Evolutionary conservation across 2,113 vertebrate genomes (phyloP).

Genomic region (Pygoscelis antarcticus): DNA sequence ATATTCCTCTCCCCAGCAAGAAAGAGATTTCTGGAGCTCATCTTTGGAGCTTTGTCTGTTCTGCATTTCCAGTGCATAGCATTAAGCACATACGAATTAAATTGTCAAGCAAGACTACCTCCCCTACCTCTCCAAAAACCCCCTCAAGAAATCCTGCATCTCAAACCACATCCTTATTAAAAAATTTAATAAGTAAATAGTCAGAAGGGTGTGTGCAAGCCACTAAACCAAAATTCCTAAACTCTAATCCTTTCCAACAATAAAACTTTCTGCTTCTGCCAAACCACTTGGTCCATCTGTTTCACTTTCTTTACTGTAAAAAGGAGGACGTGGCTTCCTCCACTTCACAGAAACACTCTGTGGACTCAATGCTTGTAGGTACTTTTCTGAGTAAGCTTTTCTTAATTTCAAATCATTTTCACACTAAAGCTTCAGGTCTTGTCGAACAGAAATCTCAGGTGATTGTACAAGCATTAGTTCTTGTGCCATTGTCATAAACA

Average conservation of each 20-base stretch:
- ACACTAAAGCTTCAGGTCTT: neutral
- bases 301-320: constrained; percentile 19
- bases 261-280: constrained; percentile 47
- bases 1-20: neutral
- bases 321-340: neutral
- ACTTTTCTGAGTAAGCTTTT: neutral
- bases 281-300: constrained; percentile 56
- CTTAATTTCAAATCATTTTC: neutral
- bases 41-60: neutral
- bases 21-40: neutral
- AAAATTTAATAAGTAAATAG: constrained; percentile 49
- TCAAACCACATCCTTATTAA: constrained; percentile 64
- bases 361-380: neutral
- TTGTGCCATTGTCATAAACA: neutral
- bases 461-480: neutral
- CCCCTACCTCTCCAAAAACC: neutral
- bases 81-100: neutral
- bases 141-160: constrained; percentile 3
- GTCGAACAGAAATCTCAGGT: neutral
- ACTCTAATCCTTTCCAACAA: constrained; percentile 56
- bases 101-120: neutral
- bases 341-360: neutral
- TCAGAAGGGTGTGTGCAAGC: constrained; percentile 49
- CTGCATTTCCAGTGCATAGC: neutral
- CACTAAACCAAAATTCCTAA: constrained; percentile 47